These are phyloP conservation scores for Pungitius pungitius DNA, from an alignment of 2,113 vertebrate species.

Conservation along the genomic window DNA sequence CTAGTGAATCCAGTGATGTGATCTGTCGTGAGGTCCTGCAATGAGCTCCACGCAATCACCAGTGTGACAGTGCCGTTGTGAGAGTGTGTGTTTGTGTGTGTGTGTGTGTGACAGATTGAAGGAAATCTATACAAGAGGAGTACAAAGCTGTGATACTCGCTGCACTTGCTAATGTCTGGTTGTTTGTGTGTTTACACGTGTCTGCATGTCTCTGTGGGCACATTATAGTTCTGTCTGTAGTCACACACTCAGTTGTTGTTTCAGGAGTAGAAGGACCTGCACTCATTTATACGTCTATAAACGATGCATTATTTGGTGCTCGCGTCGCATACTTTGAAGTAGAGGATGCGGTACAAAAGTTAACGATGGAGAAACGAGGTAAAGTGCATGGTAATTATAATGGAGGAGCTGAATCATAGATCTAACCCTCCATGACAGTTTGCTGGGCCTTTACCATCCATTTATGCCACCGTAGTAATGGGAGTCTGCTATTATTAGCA, in stretches of 20 bases:
- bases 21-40: conserved; percentile 36
- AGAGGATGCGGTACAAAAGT: not conserved
- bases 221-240: conserved; percentile 9
- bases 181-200: conserved; percentile 30
- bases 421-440: conserved; percentile 25
- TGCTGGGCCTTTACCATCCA: conserved; percentile 49
- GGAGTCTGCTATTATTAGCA: conserved; percentile 69
- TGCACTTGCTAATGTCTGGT: conserved; percentile 15
- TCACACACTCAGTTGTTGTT: not conserved
- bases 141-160: conserved; percentile 16
- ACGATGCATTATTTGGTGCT: not conserved
- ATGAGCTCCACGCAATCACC: conserved; percentile 22
- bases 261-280: conserved; percentile 18
- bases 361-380: not conserved
- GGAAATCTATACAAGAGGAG: not conserved
- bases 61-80: conserved; percentile 26
- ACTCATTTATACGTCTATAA: conserved; percentile 31
- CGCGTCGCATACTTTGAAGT: conserved; percentile 1
- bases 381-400: conserved; percentile 2
- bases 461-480: conserved; percentile 52
- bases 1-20: conserved; percentile 51
- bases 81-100: conserved; percentile 19
- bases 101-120: conserved; percentile 24
- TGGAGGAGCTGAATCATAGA: conserved; percentile 13
- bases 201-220: conserved; percentile 6